phyloP scores from a whole-genome alignment of 1,140 invertebrate genomes.

The Euborellia annulipes region DNA sequence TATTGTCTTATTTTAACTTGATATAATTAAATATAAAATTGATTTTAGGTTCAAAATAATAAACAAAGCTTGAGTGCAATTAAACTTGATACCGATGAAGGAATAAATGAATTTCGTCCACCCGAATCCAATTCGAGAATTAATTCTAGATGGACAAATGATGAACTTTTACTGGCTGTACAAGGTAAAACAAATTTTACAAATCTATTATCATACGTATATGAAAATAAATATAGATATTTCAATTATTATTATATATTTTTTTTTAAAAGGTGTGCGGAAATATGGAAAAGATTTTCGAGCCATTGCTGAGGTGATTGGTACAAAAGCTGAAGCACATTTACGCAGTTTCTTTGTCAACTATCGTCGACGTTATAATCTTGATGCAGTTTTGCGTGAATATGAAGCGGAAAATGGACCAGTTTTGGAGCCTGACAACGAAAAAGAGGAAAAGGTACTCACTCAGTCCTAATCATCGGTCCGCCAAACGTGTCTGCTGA shows the following conservation, averaged over 20 bases:
- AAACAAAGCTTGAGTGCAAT: constrained; percentile 80
- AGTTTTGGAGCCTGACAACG: constrained; percentile 31
- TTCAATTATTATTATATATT: not conserved
- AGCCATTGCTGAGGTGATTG: constrained; percentile 86
- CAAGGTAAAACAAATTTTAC: constrained; percentile 41
- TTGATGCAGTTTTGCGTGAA: constrained; percentile 77
- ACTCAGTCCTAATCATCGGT: too few species aligned
- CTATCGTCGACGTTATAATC: constrained; percentile 75
- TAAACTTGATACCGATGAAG: constrained; percentile 55
- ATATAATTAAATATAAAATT: too few species aligned
- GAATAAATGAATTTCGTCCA: constrained; percentile 53
- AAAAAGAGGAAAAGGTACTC: constrained; percentile 36
- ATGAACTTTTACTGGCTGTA: constrained; percentile 78
- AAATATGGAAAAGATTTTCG: constrained; percentile 94
- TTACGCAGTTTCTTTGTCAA: constrained; percentile 80
- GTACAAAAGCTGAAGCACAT: constrained; percentile 88
- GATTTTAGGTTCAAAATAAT: constrained; percentile 93
- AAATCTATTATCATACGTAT: not conserved
- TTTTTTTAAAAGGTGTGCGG: constrained; percentile 40
- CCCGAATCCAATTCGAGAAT: constrained; percentile 49
- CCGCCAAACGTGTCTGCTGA: too few species aligned
- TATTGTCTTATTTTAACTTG: too few species aligned
- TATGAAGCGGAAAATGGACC: constrained; percentile 65
- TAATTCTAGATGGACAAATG: constrained; percentile 81
- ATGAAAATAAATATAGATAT: not conserved